These are phyloP conservation scores for Pteropus rufus DNA, from an alignment of 2,797 vertebrate genomes.

Conservation along the genomic window DNA sequence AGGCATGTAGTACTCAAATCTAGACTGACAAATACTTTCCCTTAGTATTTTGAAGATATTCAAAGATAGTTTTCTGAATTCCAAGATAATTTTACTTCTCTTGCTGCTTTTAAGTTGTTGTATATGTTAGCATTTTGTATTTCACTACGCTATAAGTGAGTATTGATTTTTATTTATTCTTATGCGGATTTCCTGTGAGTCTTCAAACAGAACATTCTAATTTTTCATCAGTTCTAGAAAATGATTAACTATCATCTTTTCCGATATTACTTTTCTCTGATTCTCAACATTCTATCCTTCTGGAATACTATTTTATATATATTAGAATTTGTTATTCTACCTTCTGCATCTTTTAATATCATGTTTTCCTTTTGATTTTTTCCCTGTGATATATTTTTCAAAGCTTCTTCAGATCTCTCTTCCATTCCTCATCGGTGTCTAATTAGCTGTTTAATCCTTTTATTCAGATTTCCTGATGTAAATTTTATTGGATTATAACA, in stretches of 20 bases:
- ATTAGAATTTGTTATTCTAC: background rate
- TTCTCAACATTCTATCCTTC: background rate
- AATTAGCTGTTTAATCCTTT: background rate
- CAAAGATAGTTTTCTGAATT: background rate
- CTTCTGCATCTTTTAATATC: background rate
- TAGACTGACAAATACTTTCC: background rate
- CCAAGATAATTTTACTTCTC: background rate
- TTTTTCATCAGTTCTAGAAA: background rate
- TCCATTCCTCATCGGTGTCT: background rate
- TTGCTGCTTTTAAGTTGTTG: background rate
- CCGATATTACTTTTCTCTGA: background rate
- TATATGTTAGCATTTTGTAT: background rate
- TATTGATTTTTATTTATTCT: background rate
- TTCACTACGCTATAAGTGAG: background rate
- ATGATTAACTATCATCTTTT: background rate
- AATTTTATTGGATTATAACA: background rate
- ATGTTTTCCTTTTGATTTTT: background rate
- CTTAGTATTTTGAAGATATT: background rate
- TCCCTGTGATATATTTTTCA: background rate
- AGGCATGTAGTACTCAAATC: background rate
- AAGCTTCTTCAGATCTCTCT: background rate
- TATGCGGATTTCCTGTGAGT: background rate
- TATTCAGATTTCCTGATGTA: background rate
- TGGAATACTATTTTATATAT: background rate
- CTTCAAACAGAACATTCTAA: background rate